Conservation (phyloP, 2,113 vertebrate species). For the Anoura caudifer region DNA sequence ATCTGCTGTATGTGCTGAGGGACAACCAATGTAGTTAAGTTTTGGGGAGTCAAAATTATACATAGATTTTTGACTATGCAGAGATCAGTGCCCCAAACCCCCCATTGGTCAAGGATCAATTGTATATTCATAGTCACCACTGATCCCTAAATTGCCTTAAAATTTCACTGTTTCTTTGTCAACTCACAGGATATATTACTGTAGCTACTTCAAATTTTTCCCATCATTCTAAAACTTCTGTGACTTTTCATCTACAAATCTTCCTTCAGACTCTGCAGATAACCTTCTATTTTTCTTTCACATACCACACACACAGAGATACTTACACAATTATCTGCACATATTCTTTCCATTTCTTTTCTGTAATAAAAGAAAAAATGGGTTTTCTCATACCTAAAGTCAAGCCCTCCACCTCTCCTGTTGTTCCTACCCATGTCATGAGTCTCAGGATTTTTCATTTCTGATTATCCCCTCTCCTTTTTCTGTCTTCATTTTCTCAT, state of each 20-base stretch:
- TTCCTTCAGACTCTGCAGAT: neutral
- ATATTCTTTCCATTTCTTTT: neutral
- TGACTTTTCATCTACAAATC: neutral
- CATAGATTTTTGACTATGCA: neutral
- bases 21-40: neutral
- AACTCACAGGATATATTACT: neutral
- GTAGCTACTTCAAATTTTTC: neutral
- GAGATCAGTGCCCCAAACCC: neutral
- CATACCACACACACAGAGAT: neutral
- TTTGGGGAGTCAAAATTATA: neutral
- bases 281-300: neutral
- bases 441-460: neutral
- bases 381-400: neutral
- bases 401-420: neutral
- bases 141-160: neutral
- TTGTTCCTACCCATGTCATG: neutral
- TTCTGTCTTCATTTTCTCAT: neutral
- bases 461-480: neutral
- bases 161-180: neutral
- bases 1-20: neutral
- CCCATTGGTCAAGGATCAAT: neutral
- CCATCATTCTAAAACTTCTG: neutral
- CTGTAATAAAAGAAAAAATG: neutral
- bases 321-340: neutral
- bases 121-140: neutral